Conservation (phyloP, 2,797 vertebrate genomes). For the Sebastes trivittatus region DNA sequence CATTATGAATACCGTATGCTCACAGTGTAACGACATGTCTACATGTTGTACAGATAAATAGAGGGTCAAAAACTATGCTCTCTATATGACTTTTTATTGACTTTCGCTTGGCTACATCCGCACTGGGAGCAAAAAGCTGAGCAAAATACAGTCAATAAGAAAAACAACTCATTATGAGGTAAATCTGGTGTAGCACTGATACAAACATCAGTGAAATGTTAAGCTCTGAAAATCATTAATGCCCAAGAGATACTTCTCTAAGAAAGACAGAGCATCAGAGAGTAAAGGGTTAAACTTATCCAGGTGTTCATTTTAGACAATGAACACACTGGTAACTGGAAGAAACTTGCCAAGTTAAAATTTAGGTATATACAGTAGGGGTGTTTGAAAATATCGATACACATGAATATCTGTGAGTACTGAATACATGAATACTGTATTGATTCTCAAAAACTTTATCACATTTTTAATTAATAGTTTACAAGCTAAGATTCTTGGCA, state of each 20-base stretch:
- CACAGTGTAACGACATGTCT: not conserved
- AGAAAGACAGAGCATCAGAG: not conserved
- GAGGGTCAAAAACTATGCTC: not conserved
- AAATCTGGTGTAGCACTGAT: not conserved
- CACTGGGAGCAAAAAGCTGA: not conserved
- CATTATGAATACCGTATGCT: not conserved
- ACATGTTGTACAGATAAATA: not conserved
- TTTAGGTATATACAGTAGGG: not conserved
- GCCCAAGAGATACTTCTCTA: not conserved
- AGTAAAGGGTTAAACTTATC: not conserved
- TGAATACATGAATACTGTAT: no score
- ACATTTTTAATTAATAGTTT: no score
- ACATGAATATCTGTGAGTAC: no score
- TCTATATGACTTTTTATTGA: constrained; percentile 19
- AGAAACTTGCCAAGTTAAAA: not conserved
- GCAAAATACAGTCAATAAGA: constrained; percentile 6
- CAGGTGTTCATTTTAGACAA: not conserved
- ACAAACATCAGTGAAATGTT: not conserved
- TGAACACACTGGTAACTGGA: not conserved
- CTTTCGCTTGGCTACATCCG: not conserved
- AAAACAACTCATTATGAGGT: not conserved
- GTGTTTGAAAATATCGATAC: no score
- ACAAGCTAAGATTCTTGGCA: no score
- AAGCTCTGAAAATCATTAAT: not conserved
- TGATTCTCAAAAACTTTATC: no score